phyloP scores from a whole-genome alignment of 2,113 vertebrate genomes.

The Larimichthys crocea region DNA sequence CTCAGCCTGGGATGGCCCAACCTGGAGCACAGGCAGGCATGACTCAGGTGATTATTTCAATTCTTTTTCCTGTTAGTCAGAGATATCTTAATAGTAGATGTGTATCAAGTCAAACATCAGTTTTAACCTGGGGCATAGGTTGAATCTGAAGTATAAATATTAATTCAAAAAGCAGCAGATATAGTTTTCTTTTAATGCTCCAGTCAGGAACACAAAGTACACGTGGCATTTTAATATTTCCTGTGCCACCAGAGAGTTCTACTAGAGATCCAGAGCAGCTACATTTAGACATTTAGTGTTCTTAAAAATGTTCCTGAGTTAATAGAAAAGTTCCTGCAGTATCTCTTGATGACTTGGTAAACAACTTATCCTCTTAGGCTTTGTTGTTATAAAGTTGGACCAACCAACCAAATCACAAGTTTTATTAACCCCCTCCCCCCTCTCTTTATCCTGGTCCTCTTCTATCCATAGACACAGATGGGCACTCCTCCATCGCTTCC shows the following conservation, averaged over 20 bases:
- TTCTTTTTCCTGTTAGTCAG: background rate
- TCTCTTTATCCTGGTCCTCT: background rate
- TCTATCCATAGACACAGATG: slow-evolving; percentile 87
- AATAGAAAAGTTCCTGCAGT: background rate
- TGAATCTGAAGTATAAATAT: background rate
- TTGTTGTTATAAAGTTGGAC: background rate
- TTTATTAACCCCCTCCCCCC: background rate
- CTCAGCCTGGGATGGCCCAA: slow-evolving; percentile 80
- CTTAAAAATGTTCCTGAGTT: background rate
- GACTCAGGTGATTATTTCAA: slow-evolving; percentile 70
- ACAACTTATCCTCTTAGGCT: background rate
- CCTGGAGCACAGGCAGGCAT: slow-evolving; percentile 82
- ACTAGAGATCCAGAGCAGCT: background rate
- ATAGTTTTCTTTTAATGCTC: background rate
- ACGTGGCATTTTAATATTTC: background rate
- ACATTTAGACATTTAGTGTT: background rate
- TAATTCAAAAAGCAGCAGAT: background rate
- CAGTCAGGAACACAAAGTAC: background rate
- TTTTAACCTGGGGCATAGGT: background rate
- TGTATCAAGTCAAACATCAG: background rate
- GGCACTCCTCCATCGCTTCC: slow-evolving; percentile 89
- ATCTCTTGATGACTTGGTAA: background rate
- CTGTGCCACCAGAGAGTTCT: background rate
- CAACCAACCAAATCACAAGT: background rate
- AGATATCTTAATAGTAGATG: background rate